Conservation (phyloP, 2,888 invertebrate species). For the Lithophane leautieri region DNA sequence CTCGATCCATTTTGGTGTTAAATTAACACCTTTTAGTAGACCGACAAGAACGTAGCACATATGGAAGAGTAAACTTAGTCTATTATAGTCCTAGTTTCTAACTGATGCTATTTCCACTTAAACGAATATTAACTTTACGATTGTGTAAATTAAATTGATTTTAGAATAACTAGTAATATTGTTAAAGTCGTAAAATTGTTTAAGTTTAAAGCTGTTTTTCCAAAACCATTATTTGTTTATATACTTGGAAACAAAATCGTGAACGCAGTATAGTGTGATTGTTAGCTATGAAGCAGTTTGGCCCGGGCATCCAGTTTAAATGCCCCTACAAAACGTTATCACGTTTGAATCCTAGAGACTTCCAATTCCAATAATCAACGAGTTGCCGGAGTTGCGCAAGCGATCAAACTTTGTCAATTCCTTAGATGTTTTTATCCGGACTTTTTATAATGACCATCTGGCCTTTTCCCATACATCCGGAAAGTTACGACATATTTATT, state of each 20-base stretch:
- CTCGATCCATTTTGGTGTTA: slow-evolving; percentile 9
- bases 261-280: neutral
- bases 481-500: too few relatives aligned
- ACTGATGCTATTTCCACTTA: neutral
- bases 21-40: slow-evolving; percentile 15
- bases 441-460: too few relatives aligned
- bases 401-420: too few relatives aligned
- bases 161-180: neutral
- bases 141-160: neutral
- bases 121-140: neutral
- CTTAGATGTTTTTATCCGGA: too few relatives aligned
- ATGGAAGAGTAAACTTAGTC: neutral
- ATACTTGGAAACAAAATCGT: neutral
- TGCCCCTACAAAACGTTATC: neutral
- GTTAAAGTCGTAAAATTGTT: neutral
- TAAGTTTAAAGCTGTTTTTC: neutral
- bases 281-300: neutral
- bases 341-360: neutral
- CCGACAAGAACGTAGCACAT: neutral
- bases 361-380: too few relatives aligned
- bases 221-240: neutral
- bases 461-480: too few relatives aligned
- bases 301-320: neutral
- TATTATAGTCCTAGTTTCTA: neutral
- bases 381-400: too few relatives aligned